A percentile compares a stretch with the other conserved stretches of the same genome.
These are phyloP conservation scores for Pipistrellus nathusii DNA, from an alignment of 2,797 vertebrate genomes.

Conservation along the genomic window DNA sequence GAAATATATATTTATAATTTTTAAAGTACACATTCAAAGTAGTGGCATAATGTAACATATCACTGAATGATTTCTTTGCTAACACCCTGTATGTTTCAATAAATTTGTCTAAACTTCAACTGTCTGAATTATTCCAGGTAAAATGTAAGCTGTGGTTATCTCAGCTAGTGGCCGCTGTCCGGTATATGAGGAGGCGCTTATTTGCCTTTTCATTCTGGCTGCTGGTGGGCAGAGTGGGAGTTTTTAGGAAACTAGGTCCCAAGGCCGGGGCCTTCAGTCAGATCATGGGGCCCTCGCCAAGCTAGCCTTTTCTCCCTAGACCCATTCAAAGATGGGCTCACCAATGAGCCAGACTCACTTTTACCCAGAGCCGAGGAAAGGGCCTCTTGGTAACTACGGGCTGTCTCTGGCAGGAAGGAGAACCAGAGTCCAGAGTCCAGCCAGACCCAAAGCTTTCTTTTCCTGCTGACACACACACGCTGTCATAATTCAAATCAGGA, in stretches of 20 bases:
- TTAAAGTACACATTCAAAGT: constrained; percentile 85
- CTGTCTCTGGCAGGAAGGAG: not conserved
- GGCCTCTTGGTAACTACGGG: not conserved
- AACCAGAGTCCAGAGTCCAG: not conserved
- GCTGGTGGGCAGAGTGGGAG: not conserved
- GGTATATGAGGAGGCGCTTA: not conserved
- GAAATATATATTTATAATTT: constrained; percentile 87
- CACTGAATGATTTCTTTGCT: constrained; percentile 86
- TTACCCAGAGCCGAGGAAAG: not conserved
- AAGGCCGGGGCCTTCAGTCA: not conserved
- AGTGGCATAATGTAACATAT: constrained; percentile 81
- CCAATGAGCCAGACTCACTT: not conserved
- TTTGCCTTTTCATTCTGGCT: not conserved
- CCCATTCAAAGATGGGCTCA: not conserved
- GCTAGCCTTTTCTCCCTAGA: not conserved
- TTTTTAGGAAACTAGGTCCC: not conserved
- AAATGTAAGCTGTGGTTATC: not conserved
- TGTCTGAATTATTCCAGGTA: constrained; percentile 63
- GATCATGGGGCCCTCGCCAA: not conserved
- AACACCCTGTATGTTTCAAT: constrained; percentile 79
- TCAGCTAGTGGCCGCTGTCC: not conserved
- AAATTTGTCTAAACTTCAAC: constrained; percentile 72
- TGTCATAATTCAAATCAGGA: too few species aligned
- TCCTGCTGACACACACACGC: not conserved
- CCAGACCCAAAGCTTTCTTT: not conserved